Evolutionary conservation across 2,888 invertebrate genomes (phyloP).

Genomic region (Chymomyza fuscimana): DNA sequence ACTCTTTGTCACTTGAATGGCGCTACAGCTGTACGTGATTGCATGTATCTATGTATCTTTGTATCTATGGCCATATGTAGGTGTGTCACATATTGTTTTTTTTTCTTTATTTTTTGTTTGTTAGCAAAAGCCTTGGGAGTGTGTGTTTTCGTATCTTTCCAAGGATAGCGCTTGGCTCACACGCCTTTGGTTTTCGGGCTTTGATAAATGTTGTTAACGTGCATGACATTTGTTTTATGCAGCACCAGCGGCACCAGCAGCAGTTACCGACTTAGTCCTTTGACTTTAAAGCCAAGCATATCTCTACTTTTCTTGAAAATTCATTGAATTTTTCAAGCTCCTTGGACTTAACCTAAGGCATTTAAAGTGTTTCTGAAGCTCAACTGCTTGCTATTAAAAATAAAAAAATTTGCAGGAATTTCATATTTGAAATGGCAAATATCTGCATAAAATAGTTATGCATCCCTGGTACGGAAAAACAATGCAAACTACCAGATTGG

Average conservation of each 20-base stretch:
- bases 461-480: no score
- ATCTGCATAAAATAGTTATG: no score
- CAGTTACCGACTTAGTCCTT: conserved; percentile 6
- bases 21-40: conserved; percentile 12
- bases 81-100: conserved; percentile 38
- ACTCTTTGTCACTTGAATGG: conserved; percentile 62
- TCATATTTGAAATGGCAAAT: no score
- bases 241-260: conserved; percentile 2
- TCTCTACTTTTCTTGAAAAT: background rate
- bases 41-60: conserved; percentile 5
- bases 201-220: conserved; percentile 66
- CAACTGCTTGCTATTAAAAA: no score
- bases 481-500: no score
- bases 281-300: background rate
- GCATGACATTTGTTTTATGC: conserved; percentile 50
- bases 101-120: conserved; percentile 33
- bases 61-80: conserved; percentile 30
- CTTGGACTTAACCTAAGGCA: no score
- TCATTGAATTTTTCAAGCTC: background rate
- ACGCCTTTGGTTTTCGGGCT: conserved; percentile 17
- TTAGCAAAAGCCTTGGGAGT: conserved; percentile 46
- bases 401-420: no score
- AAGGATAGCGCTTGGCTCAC: background rate
- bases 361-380: no score
- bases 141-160: background rate